These are phyloP conservation scores for Spinibarbus caldwelli DNA, from an alignment of 2,797 vertebrate genomes.

Conservation along the genomic window DNA sequence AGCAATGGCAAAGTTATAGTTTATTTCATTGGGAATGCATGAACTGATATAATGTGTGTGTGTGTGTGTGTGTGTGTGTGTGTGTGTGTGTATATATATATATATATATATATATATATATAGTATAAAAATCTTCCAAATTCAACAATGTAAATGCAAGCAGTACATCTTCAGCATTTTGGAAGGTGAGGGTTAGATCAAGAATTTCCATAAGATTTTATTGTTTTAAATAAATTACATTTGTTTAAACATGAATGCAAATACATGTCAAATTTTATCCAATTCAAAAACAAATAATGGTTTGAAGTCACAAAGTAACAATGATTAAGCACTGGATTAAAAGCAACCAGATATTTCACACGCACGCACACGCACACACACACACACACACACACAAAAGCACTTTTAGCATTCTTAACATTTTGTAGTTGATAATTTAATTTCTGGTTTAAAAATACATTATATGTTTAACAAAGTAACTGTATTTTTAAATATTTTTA, in stretches of 20 bases:
- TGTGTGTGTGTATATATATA: no score
- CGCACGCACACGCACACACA: no score
- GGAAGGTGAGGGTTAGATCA: not conserved
- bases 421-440: not conserved
- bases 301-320: constrained; percentile 2
- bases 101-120: no score
- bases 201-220: not conserved
- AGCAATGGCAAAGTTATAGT: not conserved
- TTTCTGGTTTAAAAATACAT: not conserved
- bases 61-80: no score
- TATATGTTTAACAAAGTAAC: not conserved
- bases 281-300: not conserved
- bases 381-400: no score
- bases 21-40: not conserved
- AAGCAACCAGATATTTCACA: not conserved
- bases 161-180: no score
- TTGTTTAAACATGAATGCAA: not conserved
- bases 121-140: no score
- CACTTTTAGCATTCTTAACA: not conserved
- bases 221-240: not conserved
- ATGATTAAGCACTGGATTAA: not conserved
- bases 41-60: not conserved
- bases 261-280: not conserved
- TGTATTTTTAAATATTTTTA: not conserved
- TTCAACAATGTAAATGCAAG: no score